A percentile compares a stretch with the other conserved stretches of the same genome.
phyloP scores from a whole-genome alignment of 37 sponge, comb jelly and placozoan species.

The Spongilla lacustris region DNA sequence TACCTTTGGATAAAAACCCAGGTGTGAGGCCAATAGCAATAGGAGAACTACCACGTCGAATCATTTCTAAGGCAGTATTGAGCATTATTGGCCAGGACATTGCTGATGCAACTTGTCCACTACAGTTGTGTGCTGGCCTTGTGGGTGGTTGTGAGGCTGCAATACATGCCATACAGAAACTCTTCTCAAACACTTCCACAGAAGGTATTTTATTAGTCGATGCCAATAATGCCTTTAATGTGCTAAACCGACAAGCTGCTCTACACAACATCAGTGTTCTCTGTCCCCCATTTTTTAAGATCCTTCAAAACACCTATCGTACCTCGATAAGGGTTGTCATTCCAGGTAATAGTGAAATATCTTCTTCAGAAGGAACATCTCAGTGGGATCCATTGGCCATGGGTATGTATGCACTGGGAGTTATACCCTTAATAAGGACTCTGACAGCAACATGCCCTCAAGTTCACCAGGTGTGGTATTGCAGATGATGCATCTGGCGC shows the following conservation, averaged over 20 bases:
- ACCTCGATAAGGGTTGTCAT: too few relatives aligned
- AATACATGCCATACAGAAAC: conserved; percentile 46
- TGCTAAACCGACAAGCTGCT: too few relatives aligned
- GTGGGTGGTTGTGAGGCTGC: conserved; percentile 62
- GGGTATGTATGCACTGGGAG: conserved; percentile 58
- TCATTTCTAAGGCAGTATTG: conserved; percentile 54
- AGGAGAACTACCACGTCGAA: conserved; percentile 57
- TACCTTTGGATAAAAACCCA: too few relatives aligned
- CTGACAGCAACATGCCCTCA: too few relatives aligned
- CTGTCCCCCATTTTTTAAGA: conserved; percentile 31
- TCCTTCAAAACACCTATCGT: conserved; percentile 30
- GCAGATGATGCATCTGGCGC: conserved; percentile 43
- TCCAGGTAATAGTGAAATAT: too few relatives aligned
- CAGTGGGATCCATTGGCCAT: conserved; percentile 61
- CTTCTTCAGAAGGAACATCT: conserved; percentile 43
- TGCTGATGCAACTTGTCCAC: conserved; percentile 45
- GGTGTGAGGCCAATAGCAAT: conserved; percentile 61
- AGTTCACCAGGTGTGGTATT: conserved; percentile 52
- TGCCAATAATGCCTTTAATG: conserved; percentile 70
- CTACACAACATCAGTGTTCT: conserved; percentile 49
- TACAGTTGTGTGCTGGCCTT: conserved; percentile 69
- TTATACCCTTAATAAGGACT: too few relatives aligned
- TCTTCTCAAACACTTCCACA: conserved; percentile 19
- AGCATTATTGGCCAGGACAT: conserved; percentile 23
- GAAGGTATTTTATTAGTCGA: conserved; percentile 57